Evolutionary conservation across 2,888 invertebrate species (phyloP).

Genomic region (Drosophila ustulata): DNA sequence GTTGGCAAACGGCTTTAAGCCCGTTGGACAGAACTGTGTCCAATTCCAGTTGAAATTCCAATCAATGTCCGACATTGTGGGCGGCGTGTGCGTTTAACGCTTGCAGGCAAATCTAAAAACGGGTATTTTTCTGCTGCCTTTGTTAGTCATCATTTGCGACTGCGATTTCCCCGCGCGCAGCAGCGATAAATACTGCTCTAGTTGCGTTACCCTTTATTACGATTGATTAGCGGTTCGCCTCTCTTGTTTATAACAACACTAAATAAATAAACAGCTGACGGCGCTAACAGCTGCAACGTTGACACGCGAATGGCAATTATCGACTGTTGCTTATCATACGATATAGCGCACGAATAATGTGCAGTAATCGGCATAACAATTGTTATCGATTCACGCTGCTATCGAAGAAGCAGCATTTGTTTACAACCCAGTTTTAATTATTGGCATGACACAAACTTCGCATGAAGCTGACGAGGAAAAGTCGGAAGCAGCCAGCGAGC

Average conservation of each 20-base stretch:
- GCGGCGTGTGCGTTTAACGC: conserved; percentile 6
- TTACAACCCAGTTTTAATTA: conserved; percentile 44
- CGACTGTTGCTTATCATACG: too few species aligned
- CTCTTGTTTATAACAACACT: conserved; percentile 45
- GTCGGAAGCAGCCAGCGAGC: conserved; percentile 17
- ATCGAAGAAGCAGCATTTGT: conserved; percentile 62
- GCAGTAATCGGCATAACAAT: neutral
- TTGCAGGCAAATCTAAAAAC: neutral
- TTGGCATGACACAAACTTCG: conserved; percentile 46
- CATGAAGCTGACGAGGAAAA: conserved; percentile 17
- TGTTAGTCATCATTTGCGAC: conserved; percentile 70
- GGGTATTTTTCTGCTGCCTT: conserved; percentile 39
- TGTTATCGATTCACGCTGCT: too few species aligned
- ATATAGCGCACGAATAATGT: too few species aligned
- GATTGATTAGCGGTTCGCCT: conserved; percentile 14
- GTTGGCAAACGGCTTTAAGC: conserved; percentile 89
- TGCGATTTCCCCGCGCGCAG: conserved; percentile 26
- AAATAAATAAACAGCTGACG: neutral
- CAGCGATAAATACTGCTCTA: conserved; percentile 43
- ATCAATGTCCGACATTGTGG: conserved; percentile 54
- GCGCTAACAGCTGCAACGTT: conserved; percentile 10
- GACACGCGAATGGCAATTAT: conserved; percentile 23
- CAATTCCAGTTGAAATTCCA: conserved; percentile 87
- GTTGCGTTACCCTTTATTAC: conserved; percentile 36
- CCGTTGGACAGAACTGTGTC: conserved; percentile 91